phyloP scores from a whole-genome alignment of 2,113 vertebrate species.

The Ceratotherium simum region DNA sequence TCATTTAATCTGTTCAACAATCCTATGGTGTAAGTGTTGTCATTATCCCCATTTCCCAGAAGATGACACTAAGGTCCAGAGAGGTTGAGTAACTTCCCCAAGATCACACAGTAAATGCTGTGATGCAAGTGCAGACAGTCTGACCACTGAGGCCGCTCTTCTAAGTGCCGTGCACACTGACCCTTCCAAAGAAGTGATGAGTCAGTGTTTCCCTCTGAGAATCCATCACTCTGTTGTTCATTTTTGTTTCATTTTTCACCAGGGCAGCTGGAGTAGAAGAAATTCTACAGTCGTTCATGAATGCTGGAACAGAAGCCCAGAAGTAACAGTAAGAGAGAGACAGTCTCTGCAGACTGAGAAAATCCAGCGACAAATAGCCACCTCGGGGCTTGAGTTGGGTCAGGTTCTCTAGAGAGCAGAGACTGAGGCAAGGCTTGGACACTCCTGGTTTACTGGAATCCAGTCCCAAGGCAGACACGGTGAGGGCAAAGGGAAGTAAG shows the following conservation, averaged over 20 bases:
- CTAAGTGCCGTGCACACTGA: rapidly evolving
- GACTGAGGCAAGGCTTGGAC: not conserved
- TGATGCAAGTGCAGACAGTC: too few relatives aligned
- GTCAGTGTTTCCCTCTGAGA: not conserved
- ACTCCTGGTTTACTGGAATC: rapidly evolving
- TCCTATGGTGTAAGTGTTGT: not conserved
- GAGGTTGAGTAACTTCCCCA: too few relatives aligned
- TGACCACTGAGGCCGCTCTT: not conserved
- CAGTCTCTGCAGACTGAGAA: not conserved
- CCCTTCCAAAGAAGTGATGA: rapidly evolving
- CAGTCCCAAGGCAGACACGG: too few relatives aligned
- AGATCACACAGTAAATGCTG: not conserved
- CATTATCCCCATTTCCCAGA: not conserved
- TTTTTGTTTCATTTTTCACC: not conserved
- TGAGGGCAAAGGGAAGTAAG: not conserved
- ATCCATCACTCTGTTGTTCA: not conserved
- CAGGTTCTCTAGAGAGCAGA: not conserved
- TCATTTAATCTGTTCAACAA: not conserved
- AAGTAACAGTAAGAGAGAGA: too few relatives aligned
- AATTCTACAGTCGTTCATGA: too few relatives aligned
- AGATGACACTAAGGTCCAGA: not conserved
- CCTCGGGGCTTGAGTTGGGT: not conserved
- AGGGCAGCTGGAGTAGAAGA: not conserved
- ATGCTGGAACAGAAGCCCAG: not conserved
- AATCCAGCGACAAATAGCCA: not conserved